Evolutionary conservation across 2,888 invertebrate genomes (phyloP), one percentile per base, ranked within the genome.

Genomic region (Sussaba pulchella): DNA sequence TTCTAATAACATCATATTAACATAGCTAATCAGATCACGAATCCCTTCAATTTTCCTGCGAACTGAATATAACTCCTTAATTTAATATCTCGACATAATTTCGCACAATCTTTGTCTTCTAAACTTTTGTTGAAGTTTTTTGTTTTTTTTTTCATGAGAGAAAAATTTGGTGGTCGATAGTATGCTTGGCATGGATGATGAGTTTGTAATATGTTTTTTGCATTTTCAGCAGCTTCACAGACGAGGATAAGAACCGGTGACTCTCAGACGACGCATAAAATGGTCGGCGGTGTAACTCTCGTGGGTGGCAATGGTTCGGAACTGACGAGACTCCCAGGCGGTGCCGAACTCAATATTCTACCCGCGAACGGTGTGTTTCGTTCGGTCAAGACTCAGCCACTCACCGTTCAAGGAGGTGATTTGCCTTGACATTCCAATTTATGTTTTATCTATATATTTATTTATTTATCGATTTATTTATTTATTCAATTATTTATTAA

Each of bases 311-410:
- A 88, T 36, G 91, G 91, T 31, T 89, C 92, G 2, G 92, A 92
- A 85, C 86, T 92, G 74, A 90, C 92, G 12, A 89, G 92, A 88
- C 89, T 92, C 54, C 92, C 92, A 10, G 92, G 92, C 47, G 92
- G 92, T 24, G 92, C 92, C 1, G 92, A 92, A 80, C 86, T 92
- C 41, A 92, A 92, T 83, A 91, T 92, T 85, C 88, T 92, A 57
- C 92, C 92, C 10, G 91, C 92, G 59, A 92, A 92, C 83, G 92
- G 92, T 84, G 88, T 88, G 75, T 88, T 91, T 57, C 87, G 89
- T 78, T 88, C 91, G 61, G 86, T 89, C 67, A 90, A 91, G 78
- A 84, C 88, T 76, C 91, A 90, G 66, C 89, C 90, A 67, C 84
- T 90, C 70, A 84, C 91, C 77, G 89, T 90, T 77, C 89, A 89